A percentile compares a stretch with the other conserved stretches of the same genome.
Evolutionary conservation across 2,888 invertebrate species (phyloP).

Genomic region (Dione juno): DNA sequence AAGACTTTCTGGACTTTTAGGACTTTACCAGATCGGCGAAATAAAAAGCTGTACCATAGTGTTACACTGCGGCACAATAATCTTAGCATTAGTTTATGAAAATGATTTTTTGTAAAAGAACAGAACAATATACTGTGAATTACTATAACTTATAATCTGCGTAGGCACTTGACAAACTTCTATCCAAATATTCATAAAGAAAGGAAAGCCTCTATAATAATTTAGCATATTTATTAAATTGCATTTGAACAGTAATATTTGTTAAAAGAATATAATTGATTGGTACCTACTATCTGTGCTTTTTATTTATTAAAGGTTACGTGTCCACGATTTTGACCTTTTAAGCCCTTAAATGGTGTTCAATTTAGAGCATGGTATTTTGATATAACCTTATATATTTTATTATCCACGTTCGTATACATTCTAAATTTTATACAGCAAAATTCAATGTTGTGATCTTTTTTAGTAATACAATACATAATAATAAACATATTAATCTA

Average conservation of each 20-base stretch:
- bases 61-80: too few relatives aligned
- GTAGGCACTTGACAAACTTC: neutral
- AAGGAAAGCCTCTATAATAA: neutral
- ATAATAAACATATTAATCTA: too few relatives aligned
- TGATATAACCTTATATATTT: neutral
- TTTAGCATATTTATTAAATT: neutral
- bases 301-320: constrained; percentile 34
- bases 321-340: constrained; percentile 30
- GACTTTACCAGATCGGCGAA: too few relatives aligned
- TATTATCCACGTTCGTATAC: neutral
- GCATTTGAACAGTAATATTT: neutral
- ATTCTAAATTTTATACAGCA: neutral
- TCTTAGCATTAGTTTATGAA: too few relatives aligned
- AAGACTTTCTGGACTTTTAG: too few relatives aligned
- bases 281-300: neutral
- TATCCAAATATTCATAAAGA: neutral
- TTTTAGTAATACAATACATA: too few relatives aligned
- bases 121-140: too few relatives aligned
- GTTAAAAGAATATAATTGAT: constrained; percentile 22
- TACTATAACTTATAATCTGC: too few relatives aligned
- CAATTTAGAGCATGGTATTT: constrained; percentile 27
- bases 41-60: too few relatives aligned
- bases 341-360: constrained; percentile 28
- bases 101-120: too few relatives aligned
- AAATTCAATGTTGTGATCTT: too few relatives aligned